Base-by-base conservation (phyloP, 2,797 vertebrate species). In the Enteromius paludinosus region DNA sequence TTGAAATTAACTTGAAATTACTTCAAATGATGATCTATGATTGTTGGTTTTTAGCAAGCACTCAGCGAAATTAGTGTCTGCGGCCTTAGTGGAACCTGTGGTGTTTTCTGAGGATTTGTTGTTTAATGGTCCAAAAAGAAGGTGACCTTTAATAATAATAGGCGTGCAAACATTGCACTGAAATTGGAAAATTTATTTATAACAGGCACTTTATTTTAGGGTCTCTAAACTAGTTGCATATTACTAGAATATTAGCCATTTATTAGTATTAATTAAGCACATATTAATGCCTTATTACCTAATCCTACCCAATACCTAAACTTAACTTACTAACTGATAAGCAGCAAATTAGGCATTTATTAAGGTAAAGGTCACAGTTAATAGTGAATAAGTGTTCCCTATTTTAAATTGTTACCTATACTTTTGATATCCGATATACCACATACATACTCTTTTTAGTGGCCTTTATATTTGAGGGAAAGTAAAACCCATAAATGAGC, bases 141-240 rank as follows among this genome's bases (percentile, higher is more conserved):
- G 30, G 20, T 74, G 71, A 56, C 49, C 33, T 74, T 73, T 38
- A 73, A 54, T n/a, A 54, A 54, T 54, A 54, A 56, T 14, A 38
- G 20, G 20, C 3, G 0, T 73, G 17, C 71, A 59, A 41, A 74
- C 33, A 18, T 25, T 15, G n/a, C 12, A 59, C 18, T n/a, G 28
- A n/a, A 54, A 59, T 17, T 17, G 71, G 49, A 56, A 41, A 14
- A 41, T 74, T 7, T 56, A 56, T 72, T 33, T n/a, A 72, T 52
- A 47, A 1, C 14, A 47, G 45, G 14, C 45, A 47, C 45, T 47
- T 47, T 47, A 45, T 47, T 47, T 47, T 15, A 47, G 45, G 45
- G 12, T 47, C 45, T 15, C 14, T 47, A 14, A 47, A 15, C 45
- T 47, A 47, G 43, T 47, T 47, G 45, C 45, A 47, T 47, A 47